Evolutionary conservation across 2,113 vertebrate genomes (phyloP).

Genomic region (Pygoscelis adeliae): DNA sequence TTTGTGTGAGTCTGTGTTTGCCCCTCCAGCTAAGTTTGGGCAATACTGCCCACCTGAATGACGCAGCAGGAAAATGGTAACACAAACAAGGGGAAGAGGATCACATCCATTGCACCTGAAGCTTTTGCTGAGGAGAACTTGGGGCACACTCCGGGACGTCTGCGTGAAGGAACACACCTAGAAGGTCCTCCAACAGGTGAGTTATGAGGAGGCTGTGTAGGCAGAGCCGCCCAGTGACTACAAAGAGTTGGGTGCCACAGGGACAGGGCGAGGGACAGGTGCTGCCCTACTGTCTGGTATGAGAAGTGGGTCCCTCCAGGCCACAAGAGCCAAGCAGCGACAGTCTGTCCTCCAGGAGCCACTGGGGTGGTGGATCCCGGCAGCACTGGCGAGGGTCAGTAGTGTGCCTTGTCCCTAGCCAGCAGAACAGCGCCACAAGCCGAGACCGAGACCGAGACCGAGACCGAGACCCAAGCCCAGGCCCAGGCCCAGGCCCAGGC

Average conservation of each 20-base stretch:
- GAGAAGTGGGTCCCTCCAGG: background rate
- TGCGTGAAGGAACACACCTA: background rate
- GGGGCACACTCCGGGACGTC: fast-evolving
- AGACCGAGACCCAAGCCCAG: fast-evolving
- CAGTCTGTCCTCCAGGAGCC: background rate
- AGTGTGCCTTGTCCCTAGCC: fast-evolving
- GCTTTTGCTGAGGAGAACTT: background rate
- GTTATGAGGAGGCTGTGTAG: fast-evolving
- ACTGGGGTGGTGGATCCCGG: fast-evolving
- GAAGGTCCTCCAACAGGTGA: background rate
- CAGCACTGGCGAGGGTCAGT: fast-evolving
- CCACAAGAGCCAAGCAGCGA: fast-evolving
- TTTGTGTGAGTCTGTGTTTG: background rate
- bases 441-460: fast-evolving
- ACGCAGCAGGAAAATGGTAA: background rate
- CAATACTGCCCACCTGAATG: background rate
- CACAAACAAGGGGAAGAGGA: background rate
- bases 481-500: too few species aligned
- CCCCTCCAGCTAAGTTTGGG: background rate
- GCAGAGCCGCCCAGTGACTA: background rate
- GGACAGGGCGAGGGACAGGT: fast-evolving
- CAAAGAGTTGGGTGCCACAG: background rate
- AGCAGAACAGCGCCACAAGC: background rate
- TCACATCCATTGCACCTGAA: background rate
- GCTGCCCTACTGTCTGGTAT: fast-evolving